A percentile compares a stretch with the other conserved stretches of the same genome.
Evolutionary conservation across 2,113 vertebrate species (phyloP).

Genomic region (Myocastor coypus): DNA sequence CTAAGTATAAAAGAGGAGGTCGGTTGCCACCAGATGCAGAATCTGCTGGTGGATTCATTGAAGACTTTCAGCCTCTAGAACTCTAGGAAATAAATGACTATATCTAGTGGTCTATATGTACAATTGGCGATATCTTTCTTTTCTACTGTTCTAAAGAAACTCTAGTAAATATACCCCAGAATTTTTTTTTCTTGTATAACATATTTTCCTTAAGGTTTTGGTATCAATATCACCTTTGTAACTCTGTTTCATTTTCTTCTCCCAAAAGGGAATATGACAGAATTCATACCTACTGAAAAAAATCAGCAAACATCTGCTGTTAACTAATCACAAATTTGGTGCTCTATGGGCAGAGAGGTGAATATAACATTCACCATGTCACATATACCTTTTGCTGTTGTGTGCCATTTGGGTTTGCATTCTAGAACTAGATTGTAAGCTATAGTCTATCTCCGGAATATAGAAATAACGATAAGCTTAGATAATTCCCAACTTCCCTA

Average conservation of each 20-base stretch:
- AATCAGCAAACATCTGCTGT: not conserved
- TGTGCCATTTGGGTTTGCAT: not conserved
- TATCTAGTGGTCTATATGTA: not conserved
- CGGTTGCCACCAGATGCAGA: not conserved
- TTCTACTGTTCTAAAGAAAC: not conserved
- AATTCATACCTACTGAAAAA: not conserved
- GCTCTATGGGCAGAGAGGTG: not conserved
- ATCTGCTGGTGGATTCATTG: not conserved
- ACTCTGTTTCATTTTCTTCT: not conserved
- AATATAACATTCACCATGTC: not conserved
- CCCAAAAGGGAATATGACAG: not conserved
- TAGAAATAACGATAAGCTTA: not conserved
- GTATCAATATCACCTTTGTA: not conserved
- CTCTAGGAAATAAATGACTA: not conserved
- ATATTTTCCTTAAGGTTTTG: not conserved
- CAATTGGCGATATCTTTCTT: not conserved
- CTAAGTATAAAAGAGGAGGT: not conserved
- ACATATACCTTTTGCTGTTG: not conserved
- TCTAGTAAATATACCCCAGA: not conserved
- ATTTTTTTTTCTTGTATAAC: not conserved
- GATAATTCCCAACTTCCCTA: not conserved
- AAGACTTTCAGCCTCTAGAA: not conserved
- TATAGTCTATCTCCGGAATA: not conserved
- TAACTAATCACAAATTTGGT: not conserved
- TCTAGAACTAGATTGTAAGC: not conserved